These are phyloP conservation scores for Stegana nigrithorax DNA, from an alignment of 2,888 invertebrate genomes.

Conservation along the genomic window DNA sequence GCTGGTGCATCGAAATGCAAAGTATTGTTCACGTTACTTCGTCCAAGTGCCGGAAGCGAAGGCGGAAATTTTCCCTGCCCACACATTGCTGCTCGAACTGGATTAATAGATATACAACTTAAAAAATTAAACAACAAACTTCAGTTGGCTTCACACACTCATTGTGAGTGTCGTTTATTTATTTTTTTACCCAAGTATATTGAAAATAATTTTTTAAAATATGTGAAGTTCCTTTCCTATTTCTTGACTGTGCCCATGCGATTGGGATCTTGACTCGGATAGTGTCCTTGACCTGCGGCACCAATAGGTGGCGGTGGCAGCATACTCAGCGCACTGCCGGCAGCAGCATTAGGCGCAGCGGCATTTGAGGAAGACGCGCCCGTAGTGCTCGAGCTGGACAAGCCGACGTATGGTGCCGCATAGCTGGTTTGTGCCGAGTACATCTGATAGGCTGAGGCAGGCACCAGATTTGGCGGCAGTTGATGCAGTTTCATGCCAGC, in stretches of 20 bases:
- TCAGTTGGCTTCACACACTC: no score
- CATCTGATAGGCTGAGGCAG: conserved; percentile 65
- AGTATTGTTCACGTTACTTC: conserved; percentile 60
- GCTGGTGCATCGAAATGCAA: conserved; percentile 52
- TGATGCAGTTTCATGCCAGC: conserved; percentile 69
- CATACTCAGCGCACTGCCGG: conserved; percentile 45
- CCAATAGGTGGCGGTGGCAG: conserved; percentile 69
- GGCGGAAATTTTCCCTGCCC: conserved; percentile 54
- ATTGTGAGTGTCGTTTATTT: no score
- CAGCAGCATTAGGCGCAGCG: conserved; percentile 25
- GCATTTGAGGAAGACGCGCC: conserved; percentile 15
- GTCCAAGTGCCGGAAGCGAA: conserved; percentile 64
- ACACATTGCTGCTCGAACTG: conserved; percentile 53
- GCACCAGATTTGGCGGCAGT: conserved; percentile 66
- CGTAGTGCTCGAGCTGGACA: conserved; percentile 65
- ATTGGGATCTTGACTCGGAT: conserved; percentile 97
- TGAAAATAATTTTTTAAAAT: no score
- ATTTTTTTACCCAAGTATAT: no score
- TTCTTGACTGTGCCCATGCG: conserved; percentile 80
- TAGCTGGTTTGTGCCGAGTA: conserved; percentile 64
- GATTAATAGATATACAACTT: no score
- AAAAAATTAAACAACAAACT: no score
- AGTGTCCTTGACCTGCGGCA: conserved; percentile 78
- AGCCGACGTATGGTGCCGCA: conserved; percentile 66
- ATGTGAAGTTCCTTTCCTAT: no score